Base-by-base conservation (phyloP, 2,888 invertebrate genomes). In the Fragum whitleyi region DNA sequence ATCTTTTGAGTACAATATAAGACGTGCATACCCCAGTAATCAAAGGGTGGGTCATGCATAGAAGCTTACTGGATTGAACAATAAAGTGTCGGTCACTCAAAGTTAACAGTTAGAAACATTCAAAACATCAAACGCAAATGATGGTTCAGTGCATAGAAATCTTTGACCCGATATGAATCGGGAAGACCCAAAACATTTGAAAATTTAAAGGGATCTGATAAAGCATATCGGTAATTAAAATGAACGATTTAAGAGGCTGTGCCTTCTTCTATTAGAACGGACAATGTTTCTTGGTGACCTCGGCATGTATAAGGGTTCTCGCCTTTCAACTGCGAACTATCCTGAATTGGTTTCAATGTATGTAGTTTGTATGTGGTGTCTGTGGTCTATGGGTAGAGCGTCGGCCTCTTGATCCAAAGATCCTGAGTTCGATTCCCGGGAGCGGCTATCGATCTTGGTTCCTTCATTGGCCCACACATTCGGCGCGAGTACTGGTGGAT, bases 21-120 rank as follows among this genome's bases (percentile, higher is more conserved):
- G 61, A 29, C 3, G 7, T 19, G 32, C 16, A 29, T 32, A 29
- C 29, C n/a, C 32, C 61, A 61, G 2, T 61, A 32, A 61, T 61
- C 61, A 61, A 61, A 61, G 29, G 28, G 6, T 26, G 3, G 19
- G 11, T 7, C 61, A 19, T 32, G 61, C 61, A 32, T 32, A 29
- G 29, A 11, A 32, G 6, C 26, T 23, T 23, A 26, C 14, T 14
- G 57, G 57, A 57, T 21, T 57, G 23, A 11, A 57, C 57, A 57
- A 57, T 57, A 57, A 57, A 57, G 47, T 57, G 14, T 26, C 57
- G 57, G 57, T 26, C 57, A 57, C 26, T 57, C 26, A 57, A 57
- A 57, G 57, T 57, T 26, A 57, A 57, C 57, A 23, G 26, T 57
- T 23, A 57, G 57, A 57, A n/a, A 57, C 23, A 57, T 2, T n/a